phyloP scores from a whole-genome alignment of 2,888 invertebrate species.

The Drosophila hamatofila region DNA sequence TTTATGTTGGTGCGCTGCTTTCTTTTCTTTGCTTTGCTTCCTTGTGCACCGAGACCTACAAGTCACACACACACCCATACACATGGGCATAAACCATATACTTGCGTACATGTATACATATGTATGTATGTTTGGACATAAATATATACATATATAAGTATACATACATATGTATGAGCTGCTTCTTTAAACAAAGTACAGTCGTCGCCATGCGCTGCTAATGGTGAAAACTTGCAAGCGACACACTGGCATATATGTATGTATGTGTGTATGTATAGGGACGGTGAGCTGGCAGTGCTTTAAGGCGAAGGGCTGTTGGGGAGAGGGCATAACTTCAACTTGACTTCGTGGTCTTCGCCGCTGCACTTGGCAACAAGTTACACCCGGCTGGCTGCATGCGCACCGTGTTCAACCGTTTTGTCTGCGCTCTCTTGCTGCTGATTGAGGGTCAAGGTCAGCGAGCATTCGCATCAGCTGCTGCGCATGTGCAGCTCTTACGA shows the following conservation, averaged over 20 bases:
- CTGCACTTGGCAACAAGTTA: conserved; percentile 77
- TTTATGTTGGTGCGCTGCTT: conserved; percentile 39
- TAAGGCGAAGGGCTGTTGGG: conserved; percentile 18
- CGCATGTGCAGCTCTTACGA: conserved; percentile 66
- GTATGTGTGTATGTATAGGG: conserved; percentile 11
- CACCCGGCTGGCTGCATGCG: conserved; percentile 37
- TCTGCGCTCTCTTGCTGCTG: conserved; percentile 42
- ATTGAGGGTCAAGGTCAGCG: conserved; percentile 80
- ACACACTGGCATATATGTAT: conserved; percentile 13
- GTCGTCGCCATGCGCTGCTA: conserved; percentile 67
- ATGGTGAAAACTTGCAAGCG: conserved; percentile 75
- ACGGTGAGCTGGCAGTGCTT: conserved; percentile 34
- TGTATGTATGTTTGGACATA: neutral
- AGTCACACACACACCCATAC: conserved; percentile 26
- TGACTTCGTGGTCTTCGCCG: conserved; percentile 49
- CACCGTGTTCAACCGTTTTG: conserved; percentile 39
- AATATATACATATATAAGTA: conserved; percentile 9
- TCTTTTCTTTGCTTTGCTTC: conserved; percentile 68
- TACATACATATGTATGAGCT: conserved; percentile 15
- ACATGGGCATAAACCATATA: conserved; percentile 40
- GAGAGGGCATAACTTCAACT: conserved; percentile 54
- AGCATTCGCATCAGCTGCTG: conserved; percentile 73
- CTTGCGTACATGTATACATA: conserved; percentile 15
- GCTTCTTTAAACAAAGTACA: conserved; percentile 66
- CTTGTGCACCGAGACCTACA: conserved; percentile 58